Evolutionary conservation across 2,113 vertebrate genomes (phyloP), one percentile per base, ranked within the genome.

Genomic region (Trinectes maculatus): DNA sequence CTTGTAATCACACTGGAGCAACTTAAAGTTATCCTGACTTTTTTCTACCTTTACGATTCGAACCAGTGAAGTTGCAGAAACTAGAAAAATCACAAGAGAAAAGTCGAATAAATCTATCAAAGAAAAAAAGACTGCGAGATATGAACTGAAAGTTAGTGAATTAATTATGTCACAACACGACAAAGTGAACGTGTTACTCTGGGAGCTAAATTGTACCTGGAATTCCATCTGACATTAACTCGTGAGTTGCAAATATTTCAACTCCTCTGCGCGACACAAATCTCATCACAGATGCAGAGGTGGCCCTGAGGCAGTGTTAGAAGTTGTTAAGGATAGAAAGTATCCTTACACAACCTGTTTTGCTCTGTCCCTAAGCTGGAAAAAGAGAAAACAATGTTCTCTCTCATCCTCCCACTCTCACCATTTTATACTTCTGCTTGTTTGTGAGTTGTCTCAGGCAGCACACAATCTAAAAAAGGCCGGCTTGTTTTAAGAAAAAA

Each of bases 321-420:
- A 83, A 76, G 53, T 54, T 74, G 89, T 85, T 87, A 85, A 78
- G 80, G 76, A 83, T 74, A 82, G 77, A 72, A 70, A 79, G 80
- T 85, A 86, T 86, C 79, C 86, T 87, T 80, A 85, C 85, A 75
- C 85, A 87, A 87, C 83, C 86, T 89, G 86, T 82, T 87, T 80
- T 77, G 68, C 74, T 81, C 72, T 74, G 74, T 87, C 80, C 83
- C 80, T 85, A 65, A 79, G 76, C 82, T 80, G 80, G 65, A 73
- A 71, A n/a, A 79, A 77, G 77, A 87, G 83, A 88, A 88, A 81
- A 88, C 84, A 89, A 84, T 84, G 89, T 90, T 89, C 84, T 71
- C 67, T 89, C 80, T 89, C 82, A 89, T 88, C 89, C 87, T 83
- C 85, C 89, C 84, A 89, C 84, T 80, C 82, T 66, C 73, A 84